Base-by-base conservation (phyloP, 2,113 vertebrate genomes). In the Petroica traversi region DNA sequence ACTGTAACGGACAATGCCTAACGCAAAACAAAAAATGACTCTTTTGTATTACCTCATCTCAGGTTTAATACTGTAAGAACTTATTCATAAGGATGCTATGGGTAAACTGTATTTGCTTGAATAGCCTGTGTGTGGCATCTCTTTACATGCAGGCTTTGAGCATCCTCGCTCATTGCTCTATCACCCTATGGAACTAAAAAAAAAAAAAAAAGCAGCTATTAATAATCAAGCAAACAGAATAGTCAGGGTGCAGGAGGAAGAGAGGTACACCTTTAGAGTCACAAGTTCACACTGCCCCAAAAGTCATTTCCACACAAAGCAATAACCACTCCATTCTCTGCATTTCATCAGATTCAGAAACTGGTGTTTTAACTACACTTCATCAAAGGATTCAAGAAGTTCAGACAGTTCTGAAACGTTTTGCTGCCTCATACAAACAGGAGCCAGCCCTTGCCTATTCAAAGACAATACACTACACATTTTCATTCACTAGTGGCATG, bases 261-360 rank as follows among this genome's bases (percentile, higher is more conserved):
- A 84, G 20, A 54, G 14, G 19, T 34, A 54, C 18, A 77, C 16
- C 59, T 69, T 46, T 49, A 76, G 41, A 84, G 36, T 52, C 38
- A 48, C 31, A 49, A 89, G 55, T 26, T 67, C 46, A 85, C 34
- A 14, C 8, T 40, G 20, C 22, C 34, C 4, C 36, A 48, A 64
- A 91, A 95, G 36, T 17, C 1, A 0, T 11, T 19, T 87, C 49
- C 46, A 83, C 2, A 2, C 6, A 2, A 18, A 61, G 41, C 0
- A 0, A 23, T 25, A 83, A 62, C n/a, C 67, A 61, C 23, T 23
- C 40, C 0, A 0, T 18, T 43, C 36, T 20, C 26, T 31, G 10
- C 36, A 29, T 48, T 48, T 71, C 49, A 69, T 19, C n/a, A 36
- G 28, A 86, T 54, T 58, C 38, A 85, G 19, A 62, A 79, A 68